Evolutionary conservation across 2,113 vertebrate species (phyloP), one percentile per base, ranked within the genome.

Genomic region (Lanius collurio): DNA sequence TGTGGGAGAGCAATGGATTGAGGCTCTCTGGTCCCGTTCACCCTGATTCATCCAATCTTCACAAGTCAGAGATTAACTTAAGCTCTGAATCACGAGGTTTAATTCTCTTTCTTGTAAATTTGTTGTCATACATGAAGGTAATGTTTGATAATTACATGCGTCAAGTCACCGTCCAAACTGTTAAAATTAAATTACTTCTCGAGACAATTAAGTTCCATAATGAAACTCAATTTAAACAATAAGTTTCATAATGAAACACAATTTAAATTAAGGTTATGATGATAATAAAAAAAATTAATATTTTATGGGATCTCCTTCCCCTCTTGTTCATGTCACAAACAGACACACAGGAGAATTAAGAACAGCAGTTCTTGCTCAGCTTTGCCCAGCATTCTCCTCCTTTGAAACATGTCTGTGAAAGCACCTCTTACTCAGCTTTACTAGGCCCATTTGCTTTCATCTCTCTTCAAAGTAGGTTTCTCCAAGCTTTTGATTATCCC

Each of bases 391-490:
- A 3, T 12, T n/a, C 39, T 74, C 47, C 42, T 89, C 70, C 63
- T 93, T 85, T 11, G 1, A 59, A 52, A 71, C 35, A 23, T 3
- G 62, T 15, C 79, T 83, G 53, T 83, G 67, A 91, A 93, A 90
- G 46, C 86, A 96, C 83, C 85, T 94, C 95, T 95, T 92, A 93
- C 88, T 92, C 89, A 94, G 79, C 83, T 88, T 89, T 55, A 63
- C 89, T 81, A 77, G 44, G 15, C 71, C 37, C 42, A 33, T 30
- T 63, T 0, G 1, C 95, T 96, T 96, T 96, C 96, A 90, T 89
- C 64, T 92, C 50, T 93, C 94, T 95, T 95, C 95, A 96, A 94
- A 97, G 90, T 53, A 82, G 56, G 71, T 91, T 93, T 73, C 76
- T 88, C 88, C 76, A 63, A 70, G 95, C 90, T 96, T 94, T 93